Conservation (phyloP, 2,113 vertebrate genomes). For the Eonycteris spelaea region DNA sequence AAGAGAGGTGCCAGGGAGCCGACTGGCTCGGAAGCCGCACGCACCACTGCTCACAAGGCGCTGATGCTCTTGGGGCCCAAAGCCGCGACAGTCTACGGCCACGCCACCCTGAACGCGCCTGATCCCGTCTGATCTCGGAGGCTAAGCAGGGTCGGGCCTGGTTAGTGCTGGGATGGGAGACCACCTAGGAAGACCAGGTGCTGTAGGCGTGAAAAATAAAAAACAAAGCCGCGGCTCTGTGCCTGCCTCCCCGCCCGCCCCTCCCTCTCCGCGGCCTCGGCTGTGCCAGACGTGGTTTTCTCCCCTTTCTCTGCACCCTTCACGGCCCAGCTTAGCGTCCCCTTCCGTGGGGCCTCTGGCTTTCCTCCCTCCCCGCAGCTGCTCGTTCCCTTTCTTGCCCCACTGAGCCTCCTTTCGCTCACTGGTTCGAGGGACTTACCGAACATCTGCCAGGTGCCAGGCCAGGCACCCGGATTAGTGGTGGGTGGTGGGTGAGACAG, state of each 20-base stretch:
- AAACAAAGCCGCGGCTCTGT: too few relatives aligned
- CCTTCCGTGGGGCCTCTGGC: not conserved
- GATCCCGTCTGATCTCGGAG: too few relatives aligned
- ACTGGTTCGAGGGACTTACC: not conserved
- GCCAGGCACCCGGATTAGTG: not conserved
- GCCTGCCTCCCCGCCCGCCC: not conserved
- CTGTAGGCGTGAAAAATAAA: too few relatives aligned
- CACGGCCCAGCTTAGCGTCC: not conserved
- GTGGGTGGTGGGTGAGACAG: too few relatives aligned
- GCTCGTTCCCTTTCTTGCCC: too few relatives aligned
- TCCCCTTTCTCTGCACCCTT: not conserved
- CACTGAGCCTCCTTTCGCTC: too few relatives aligned
- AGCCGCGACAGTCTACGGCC: not conserved
- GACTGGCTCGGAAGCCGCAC: too few relatives aligned
- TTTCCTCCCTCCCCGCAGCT: not conserved
- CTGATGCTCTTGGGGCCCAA: not conserved
- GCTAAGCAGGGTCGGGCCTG: too few relatives aligned
- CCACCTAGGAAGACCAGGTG: too few relatives aligned
- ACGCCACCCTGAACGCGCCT: too few relatives aligned
- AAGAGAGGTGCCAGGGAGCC: not conserved
- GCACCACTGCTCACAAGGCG: accelerated
- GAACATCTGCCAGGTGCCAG: accelerated
- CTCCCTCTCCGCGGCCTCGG: not conserved
- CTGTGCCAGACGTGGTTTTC: not conserved
- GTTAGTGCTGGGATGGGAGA: too few relatives aligned